Base-by-base conservation (phyloP, 2,113 vertebrate species). In the Calyptommatus sinebrachiatus region DNA sequence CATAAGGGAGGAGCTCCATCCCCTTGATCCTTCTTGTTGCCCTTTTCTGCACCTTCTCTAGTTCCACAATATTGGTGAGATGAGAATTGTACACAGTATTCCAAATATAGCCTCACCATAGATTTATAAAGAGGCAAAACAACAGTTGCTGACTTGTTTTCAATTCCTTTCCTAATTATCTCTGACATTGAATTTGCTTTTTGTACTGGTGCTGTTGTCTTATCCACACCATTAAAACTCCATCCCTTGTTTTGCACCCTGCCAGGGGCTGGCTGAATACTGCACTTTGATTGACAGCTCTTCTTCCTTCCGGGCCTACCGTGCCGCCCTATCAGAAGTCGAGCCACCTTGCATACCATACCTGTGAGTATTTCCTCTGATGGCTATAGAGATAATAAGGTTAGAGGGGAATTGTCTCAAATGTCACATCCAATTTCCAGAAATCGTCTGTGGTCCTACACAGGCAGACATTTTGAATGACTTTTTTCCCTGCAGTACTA, bases 201-300 rank as follows among this genome's bases (percentile, higher is more conserved):
- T 45, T 24, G 0, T 57, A 2, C 14, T 57, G 10, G 29, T 29
- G 16, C 12, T 66, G 65, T 29, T 29, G n/a, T 2, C n/a, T 6
- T 14, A 18, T 20, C 31, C 67, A 76, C 1, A 71, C 0, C 29
- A 14, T 48, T 53, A 8, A n/a, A 68, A 62, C 48, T 46, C 79
- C 3, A 0, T 5, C 1, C 0, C 0, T 5, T 80, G 22, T 0
- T 82, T 73, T 89, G 71, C 89, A 61, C 90, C 45, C 71, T 46
- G 1, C 67, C 72, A 96, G 96, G 98, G 98, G 80, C 90, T 99
- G 92, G 98, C 98, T 8, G 98, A 99, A 88, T 99, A 99, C 94
- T 99, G 98, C 94, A 99, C 97, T 0, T 93, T 99, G 89, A 99
- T 99, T 0, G 98, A 99, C 96, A 99, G 98, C 92, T 99, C 98